A percentile compares a stretch with the other conserved stretches of the same genome.
These are phyloP conservation scores for Dioctria linearis DNA, from an alignment of 2,888 invertebrate genomes.

Conservation along the genomic window DNA sequence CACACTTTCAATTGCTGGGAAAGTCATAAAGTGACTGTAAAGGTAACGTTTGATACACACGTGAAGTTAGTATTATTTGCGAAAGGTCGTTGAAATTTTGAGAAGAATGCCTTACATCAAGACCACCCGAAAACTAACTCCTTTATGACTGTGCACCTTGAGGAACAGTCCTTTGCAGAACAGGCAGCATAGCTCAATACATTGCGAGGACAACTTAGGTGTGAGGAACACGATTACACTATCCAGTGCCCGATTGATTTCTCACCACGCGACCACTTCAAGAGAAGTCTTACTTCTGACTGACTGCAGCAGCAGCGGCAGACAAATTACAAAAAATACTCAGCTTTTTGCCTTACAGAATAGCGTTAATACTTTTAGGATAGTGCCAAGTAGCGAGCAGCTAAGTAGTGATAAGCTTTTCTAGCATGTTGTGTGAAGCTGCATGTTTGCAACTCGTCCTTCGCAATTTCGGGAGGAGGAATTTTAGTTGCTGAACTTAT, in stretches of 20 bases:
- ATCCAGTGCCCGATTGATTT: background rate
- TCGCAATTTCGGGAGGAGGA: slow-evolving; percentile 13
- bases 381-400: background rate
- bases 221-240: background rate
- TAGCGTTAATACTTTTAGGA: background rate
- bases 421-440: slow-evolving; percentile 12
- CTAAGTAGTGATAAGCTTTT: background rate
- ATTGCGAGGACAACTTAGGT: background rate
- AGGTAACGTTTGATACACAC: slow-evolving; percentile 14
- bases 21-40: slow-evolving; percentile 27
- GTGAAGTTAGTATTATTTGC: background rate
- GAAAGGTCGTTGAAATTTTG: background rate
- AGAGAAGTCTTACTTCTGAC: slow-evolving; percentile 44
- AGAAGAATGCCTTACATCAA: background rate
- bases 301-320: background rate
- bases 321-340: slow-evolving; percentile 8
- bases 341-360: slow-evolving; percentile 14
- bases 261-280: slow-evolving; percentile 25
- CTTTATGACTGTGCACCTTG: background rate
- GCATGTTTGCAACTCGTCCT: slow-evolving; percentile 27
- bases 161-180: slow-evolving; percentile 4
- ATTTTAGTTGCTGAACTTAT: slow-evolving; percentile 5
- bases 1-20: slow-evolving; percentile 47
- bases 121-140: background rate
- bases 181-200: background rate